Evolutionary conservation across 2,113 vertebrate genomes (phyloP), one percentile per base, ranked within the genome.

Genomic region (Sinocyclocheilus maitianheensis): DNA sequence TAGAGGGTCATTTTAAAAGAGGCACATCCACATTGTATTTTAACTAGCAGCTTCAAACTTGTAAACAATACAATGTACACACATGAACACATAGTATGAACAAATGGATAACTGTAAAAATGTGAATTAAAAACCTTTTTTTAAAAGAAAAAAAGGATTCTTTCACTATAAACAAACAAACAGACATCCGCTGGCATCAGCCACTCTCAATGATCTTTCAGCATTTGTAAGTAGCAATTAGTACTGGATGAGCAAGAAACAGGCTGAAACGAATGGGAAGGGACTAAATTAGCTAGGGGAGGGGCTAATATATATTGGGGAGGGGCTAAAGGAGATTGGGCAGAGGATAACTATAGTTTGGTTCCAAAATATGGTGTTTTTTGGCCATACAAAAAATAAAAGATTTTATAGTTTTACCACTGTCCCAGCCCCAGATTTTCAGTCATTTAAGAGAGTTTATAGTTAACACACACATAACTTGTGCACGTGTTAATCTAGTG

Each of bases 371-470:
- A 40, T 26, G 22, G 22, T 5, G 10, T 65, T 67, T 79, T 81
- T 48, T 46, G 20, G 5, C 43, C 78, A 81, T 79, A 80, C 43
- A 46, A 46, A 46, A 12, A 51, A 12, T 51, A 51, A 51, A 51
- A 13, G 13, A 53, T 18, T 71, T 10, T 20, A 71, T 40, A 46
- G 11, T 13, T 75, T 75, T 75, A 46, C 4, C 40, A 11, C 13
- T 46, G 20, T 75, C 11, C 72, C 5, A 75, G 22, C 6, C 10
- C 2, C 40, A 24, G 40, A n/a, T 13, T 48, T 26, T 12, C n/a
- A 12, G 60, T 63, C 4, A 75, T 75, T 75, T 67, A 67, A 34
- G 26, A 34, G 65, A 67, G 26, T 67, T 34, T 80, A 72, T 63
- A 40, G 22, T 43, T 46, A 37, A 80, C 63, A 80, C 77, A 72